These are phyloP conservation scores for Scatophagus argus DNA, from an alignment of 2,113 vertebrate species.

Conservation along the genomic window DNA sequence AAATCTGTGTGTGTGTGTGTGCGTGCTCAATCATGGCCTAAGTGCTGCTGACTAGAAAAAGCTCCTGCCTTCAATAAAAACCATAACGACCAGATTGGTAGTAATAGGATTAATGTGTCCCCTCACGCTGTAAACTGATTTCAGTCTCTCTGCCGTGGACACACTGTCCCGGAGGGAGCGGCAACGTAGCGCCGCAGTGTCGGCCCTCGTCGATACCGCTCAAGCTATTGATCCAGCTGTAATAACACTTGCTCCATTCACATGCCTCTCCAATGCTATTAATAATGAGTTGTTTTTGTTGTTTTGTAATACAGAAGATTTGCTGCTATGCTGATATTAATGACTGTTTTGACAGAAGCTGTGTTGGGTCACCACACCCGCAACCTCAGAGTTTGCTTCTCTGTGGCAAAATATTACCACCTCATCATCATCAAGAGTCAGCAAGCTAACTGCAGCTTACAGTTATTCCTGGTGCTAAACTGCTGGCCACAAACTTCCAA, in stretches of 20 bases:
- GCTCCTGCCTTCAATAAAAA: slow-evolving; percentile 63
- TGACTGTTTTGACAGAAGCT: slow-evolving; percentile 28
- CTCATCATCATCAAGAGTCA: not conserved
- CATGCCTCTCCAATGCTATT: slow-evolving; percentile 17
- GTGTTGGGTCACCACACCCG: slow-evolving; percentile 16
- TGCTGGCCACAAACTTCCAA: not conserved
- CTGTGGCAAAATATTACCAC: slow-evolving; percentile 6
- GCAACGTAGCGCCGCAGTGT: slow-evolving; percentile 12
- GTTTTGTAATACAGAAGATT: slow-evolving; percentile 40
- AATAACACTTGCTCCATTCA: slow-evolving; percentile 49
- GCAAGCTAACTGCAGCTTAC: slow-evolving; percentile 1
- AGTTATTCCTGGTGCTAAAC: not conserved
- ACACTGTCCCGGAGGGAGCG: slow-evolving; percentile 44
- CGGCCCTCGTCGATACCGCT: slow-evolving; percentile 45
- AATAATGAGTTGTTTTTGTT: slow-evolving; percentile 42
- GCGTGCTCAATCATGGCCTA: slow-evolving; percentile 15
- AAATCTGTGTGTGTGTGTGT: slow-evolving; percentile 19
- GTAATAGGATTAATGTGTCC: slow-evolving; percentile 74
- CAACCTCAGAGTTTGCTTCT: slow-evolving; percentile 4
- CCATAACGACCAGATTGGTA: slow-evolving; percentile 65
- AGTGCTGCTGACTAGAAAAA: slow-evolving; percentile 62
- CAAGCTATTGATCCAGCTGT: slow-evolving; percentile 58
- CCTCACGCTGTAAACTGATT: slow-evolving; percentile 70
- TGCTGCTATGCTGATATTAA: slow-evolving; percentile 27
- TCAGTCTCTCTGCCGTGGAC: slow-evolving; percentile 55